These are phyloP conservation scores for Virgularia gustaviana DNA, from an alignment of 92 coral and sea anemone genomes.

Conservation along the genomic window DNA sequence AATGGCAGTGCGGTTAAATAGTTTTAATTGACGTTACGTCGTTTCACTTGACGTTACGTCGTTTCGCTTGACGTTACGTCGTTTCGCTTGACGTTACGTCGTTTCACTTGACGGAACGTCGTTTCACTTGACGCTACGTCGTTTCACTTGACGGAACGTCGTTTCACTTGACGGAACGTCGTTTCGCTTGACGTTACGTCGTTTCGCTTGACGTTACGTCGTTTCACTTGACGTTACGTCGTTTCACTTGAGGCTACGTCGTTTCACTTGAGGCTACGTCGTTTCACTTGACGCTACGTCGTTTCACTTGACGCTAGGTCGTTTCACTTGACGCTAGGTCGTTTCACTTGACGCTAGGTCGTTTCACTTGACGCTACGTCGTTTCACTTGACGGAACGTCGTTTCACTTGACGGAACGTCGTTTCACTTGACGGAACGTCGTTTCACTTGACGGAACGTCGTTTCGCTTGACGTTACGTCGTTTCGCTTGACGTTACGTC, in stretches of 20 bases:
- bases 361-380: conserved; percentile 1
- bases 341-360: neutral
- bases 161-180: neutral
- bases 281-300: conserved; percentile 1
- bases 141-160: neutral
- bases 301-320: conserved; percentile 4
- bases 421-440: conserved; percentile 1
- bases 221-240: conserved; percentile 1
- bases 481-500: neutral
- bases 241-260: neutral
- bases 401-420: neutral
- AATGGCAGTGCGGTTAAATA: too few species aligned
- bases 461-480: neutral
- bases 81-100: too few species aligned
- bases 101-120: conserved; percentile 1
- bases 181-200: conserved; percentile 1
- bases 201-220: neutral
- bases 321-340: neutral
- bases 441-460: neutral
- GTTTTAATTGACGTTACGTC: too few species aligned
- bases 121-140: conserved; percentile 1
- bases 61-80: too few species aligned
- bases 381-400: neutral
- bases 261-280: neutral
- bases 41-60: too few species aligned